phyloP scores from a whole-genome alignment of 2,888 invertebrate genomes.

The Mythimna vitellina region DNA sequence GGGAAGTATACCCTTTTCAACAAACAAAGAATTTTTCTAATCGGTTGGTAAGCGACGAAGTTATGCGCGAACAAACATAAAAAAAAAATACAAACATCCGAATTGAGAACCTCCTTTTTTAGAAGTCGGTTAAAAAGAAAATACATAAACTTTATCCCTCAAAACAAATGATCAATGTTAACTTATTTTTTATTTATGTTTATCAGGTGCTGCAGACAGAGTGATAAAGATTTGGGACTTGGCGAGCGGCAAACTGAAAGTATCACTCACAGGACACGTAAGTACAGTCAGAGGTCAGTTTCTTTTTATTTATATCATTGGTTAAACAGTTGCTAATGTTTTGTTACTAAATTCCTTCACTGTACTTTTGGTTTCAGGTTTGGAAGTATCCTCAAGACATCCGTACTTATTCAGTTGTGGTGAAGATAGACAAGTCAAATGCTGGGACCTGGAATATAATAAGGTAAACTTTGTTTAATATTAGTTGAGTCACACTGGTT shows the following conservation, averaged over 20 bases:
- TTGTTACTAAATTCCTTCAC: neutral
- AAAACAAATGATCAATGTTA: too few relatives aligned
- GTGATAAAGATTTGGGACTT: slow-evolving; percentile 99
- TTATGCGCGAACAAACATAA: too few relatives aligned
- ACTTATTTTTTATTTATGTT: too few relatives aligned
- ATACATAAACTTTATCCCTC: too few relatives aligned
- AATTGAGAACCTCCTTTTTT: too few relatives aligned
- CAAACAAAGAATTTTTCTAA: too few relatives aligned
- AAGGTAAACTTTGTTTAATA: slow-evolving; percentile 89
- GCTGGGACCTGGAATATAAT: slow-evolving; percentile 99
- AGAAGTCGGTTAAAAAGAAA: too few relatives aligned
- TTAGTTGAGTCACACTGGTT: too few relatives aligned
- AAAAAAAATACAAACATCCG: too few relatives aligned
- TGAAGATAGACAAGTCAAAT: slow-evolving; percentile 99
- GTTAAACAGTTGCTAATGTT: neutral
- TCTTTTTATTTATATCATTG: neutral
- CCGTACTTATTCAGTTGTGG: slow-evolving; percentile 99
- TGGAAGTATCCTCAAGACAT: slow-evolving; percentile 98
- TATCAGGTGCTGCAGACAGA: slow-evolving; percentile 97
- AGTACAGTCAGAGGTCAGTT: slow-evolving; percentile 96
- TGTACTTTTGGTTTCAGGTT: slow-evolving; percentile 83
- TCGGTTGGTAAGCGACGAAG: too few relatives aligned
- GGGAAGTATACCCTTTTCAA: too few relatives aligned
- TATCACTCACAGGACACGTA: slow-evolving; percentile 99
- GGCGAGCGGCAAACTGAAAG: slow-evolving; percentile 98